Evolutionary conservation across 2,797 vertebrate species (phyloP).

Genomic region (Hipposideros larvatus): DNA sequence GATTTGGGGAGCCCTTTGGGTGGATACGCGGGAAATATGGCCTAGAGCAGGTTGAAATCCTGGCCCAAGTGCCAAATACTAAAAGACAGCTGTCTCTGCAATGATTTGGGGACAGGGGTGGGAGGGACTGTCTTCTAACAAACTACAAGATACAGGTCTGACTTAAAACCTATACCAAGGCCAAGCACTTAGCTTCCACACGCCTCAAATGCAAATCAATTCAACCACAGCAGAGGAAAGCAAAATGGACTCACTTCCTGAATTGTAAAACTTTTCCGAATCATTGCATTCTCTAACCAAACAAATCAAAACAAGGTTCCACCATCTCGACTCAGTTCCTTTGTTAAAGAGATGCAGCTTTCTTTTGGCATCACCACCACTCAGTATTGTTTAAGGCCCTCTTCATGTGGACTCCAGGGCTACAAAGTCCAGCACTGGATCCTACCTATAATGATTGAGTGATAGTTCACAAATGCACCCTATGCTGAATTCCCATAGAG

Average conservation of each 20-base stretch:
- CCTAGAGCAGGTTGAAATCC: not conserved
- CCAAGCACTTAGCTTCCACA: not conserved
- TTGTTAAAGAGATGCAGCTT: not conserved
- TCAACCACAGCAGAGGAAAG: not conserved
- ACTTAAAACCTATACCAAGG: not conserved
- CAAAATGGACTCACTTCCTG: not conserved
- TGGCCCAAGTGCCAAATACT: not conserved
- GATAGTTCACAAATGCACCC: not conserved
- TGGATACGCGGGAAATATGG: not conserved
- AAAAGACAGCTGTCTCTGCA: not conserved
- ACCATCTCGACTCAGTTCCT: not conserved
- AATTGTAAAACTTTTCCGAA: constrained; percentile 13
- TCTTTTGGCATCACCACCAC: not conserved
- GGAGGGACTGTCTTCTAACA: not conserved
- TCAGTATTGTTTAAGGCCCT: not conserved
- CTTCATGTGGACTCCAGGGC: not conserved
- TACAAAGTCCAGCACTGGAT: not conserved
- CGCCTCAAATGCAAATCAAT: not conserved
- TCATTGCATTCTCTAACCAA: constrained; percentile 21
- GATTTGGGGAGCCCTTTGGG: not conserved
- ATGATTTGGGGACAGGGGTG: not conserved
- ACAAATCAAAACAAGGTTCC: not conserved
- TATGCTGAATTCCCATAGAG: not conserved
- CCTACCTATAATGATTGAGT: not conserved
- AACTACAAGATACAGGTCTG: not conserved